phyloP scores from a whole-genome alignment of 2,797 vertebrate genomes.

The Yasuhikotakia modesta region DNA sequence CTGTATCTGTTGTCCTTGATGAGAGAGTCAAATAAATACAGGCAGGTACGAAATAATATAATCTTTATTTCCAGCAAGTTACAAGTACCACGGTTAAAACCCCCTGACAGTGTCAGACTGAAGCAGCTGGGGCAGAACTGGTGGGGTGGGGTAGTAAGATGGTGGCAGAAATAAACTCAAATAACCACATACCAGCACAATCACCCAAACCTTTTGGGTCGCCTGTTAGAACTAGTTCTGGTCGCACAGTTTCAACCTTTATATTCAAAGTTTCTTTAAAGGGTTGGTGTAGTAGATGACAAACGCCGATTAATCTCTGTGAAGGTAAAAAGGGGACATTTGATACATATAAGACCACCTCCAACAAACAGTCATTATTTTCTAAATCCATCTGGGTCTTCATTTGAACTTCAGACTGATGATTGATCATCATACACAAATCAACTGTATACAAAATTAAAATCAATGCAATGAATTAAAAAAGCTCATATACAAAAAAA shows the following conservation, averaged over 20 bases:
- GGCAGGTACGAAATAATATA: conserved; percentile 75
- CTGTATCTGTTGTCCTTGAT: background rate
- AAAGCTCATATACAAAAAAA: conserved; percentile 39
- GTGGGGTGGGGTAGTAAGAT: conserved; percentile 50
- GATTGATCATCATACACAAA: conserved; percentile 17
- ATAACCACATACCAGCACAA: background rate
- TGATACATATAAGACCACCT: conserved; percentile 26
- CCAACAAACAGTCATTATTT: conserved; percentile 6
- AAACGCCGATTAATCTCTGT: background rate
- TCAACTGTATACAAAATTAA: conserved; percentile 61
- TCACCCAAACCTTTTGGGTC: background rate
- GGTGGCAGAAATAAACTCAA: conserved; percentile 6
- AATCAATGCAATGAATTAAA: conserved; percentile 67
- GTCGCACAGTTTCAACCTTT: background rate
- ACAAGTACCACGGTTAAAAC: conserved; percentile 71
- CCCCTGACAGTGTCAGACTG: conserved; percentile 63
- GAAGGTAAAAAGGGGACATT: background rate
- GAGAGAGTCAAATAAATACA: conserved; percentile 15
- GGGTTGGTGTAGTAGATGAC: conserved; percentile 15
- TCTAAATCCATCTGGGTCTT: conserved; percentile 28
- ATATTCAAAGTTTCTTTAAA: background rate
- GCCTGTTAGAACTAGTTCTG: conserved; percentile 12
- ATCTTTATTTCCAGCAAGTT: conserved; percentile 82
- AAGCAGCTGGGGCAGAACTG: conserved; percentile 45
- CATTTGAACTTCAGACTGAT: conserved; percentile 21